phyloP scores from a whole-genome alignment of 2,888 invertebrate species.

The Conchocele bisecta region DNA sequence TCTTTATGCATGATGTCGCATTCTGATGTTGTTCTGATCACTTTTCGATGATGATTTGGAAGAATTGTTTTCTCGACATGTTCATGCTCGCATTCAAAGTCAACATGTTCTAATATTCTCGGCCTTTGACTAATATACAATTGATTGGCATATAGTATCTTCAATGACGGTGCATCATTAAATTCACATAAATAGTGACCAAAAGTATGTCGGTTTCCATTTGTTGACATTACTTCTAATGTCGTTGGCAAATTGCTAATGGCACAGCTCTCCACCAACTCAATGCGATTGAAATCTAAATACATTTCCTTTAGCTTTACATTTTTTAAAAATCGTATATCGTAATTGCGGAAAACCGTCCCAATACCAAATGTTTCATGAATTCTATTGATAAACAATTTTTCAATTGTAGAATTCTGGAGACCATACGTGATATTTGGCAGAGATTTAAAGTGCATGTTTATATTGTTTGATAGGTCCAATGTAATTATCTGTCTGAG shows the following conservation, averaged over 20 bases:
- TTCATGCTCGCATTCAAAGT: too few relatives aligned
- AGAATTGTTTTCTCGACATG: not conserved
- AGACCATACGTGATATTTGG: conserved; percentile 1
- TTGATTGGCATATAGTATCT: not conserved
- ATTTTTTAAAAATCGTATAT: conserved; percentile 5
- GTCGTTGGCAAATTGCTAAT: not conserved
- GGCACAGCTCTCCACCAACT: not conserved
- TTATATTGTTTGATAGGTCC: not conserved
- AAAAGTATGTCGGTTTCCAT: not conserved
- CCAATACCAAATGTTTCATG: not conserved
- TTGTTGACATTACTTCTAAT: not conserved
- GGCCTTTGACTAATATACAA: not conserved
- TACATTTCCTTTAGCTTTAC: conserved; percentile 1
- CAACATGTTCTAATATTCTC: not conserved
- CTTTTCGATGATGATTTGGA: not conserved
- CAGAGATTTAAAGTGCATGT: not conserved
- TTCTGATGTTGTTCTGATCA: not conserved
- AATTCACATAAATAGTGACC: not conserved
- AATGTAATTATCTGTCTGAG: not conserved
- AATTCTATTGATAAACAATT: not conserved
- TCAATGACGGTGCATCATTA: not conserved
- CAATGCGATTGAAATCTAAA: not conserved
- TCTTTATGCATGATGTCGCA: not conserved
- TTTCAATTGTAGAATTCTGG: not conserved
- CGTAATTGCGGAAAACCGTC: not conserved